A percentile compares a stretch with the other conserved stretches of the same genome.
phyloP scores from a whole-genome alignment of 2,113 vertebrate genomes.

The Phylloscopus trochilus region DNA sequence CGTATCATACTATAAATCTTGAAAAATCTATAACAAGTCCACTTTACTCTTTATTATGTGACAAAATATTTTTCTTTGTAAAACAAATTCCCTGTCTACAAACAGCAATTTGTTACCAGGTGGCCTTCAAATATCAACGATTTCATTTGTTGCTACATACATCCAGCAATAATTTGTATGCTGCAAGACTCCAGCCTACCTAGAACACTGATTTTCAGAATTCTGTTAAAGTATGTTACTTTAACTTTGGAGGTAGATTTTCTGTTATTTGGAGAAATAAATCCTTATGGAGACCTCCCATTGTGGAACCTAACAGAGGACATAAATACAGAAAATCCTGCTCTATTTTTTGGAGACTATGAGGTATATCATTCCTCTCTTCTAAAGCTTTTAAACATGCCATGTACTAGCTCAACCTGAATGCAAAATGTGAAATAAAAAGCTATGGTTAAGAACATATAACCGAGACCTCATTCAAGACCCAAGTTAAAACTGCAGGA shows the following conservation, averaged over 20 bases:
- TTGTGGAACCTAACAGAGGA: background rate
- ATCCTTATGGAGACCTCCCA: background rate
- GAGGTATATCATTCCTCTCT: background rate
- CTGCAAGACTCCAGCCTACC: background rate
- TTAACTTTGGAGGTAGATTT: background rate
- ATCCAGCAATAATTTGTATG: background rate
- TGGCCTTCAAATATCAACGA: background rate
- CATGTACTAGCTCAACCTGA: background rate
- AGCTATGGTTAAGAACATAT: background rate
- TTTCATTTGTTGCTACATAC: background rate
- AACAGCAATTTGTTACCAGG: background rate
- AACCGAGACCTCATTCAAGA: background rate
- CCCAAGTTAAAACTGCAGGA: background rate
- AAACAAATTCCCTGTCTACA: background rate
- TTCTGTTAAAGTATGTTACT: background rate
- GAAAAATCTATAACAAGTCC: background rate
- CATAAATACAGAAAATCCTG: background rate
- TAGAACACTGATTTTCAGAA: background rate
- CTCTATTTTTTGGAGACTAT: background rate
- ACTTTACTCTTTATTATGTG: background rate
- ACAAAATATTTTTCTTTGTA: background rate
- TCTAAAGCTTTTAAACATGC: background rate
- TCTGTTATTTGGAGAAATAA: background rate
- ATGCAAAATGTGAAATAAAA: background rate
- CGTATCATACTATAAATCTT: background rate